Base-by-base conservation (phyloP, 2,888 invertebrate species). In the Silvanus unidentatus region DNA sequence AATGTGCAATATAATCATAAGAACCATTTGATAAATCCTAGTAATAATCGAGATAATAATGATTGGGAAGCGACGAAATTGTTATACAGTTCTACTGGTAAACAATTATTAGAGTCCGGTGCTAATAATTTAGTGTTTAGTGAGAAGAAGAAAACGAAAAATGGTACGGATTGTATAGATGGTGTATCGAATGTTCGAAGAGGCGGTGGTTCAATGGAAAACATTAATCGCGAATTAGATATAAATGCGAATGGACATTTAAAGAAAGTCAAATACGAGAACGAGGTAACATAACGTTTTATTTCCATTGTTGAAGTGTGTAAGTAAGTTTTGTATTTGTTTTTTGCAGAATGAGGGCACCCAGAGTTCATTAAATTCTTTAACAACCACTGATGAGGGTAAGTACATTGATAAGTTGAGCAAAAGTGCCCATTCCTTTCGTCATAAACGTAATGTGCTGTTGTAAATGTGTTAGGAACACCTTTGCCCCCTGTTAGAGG, bases 251-350 rank as follows among this genome's bases (percentile, higher is more conserved):
- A 63, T 45, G 69, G 68, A 35, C 57, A 56, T 29, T 43, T 69
- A 58, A 71, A 71, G 58, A 71, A 71, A 46, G 53, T 70, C 16
- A 70, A 68, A 54, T 71, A 66, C 52, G 71, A 69, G 52, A 66
- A 60, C 51, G 70, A 71, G 68, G 71, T 71, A 52, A 58, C 56
- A 11, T 15, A 15, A 3, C 3, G 8, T 37, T 9, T 22, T 5
- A 22, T 5, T 22, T 22, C 8, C 22, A 5, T 22, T 22, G 22
- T 5, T 22, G 22, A n/a, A n/a, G n/a, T n/a, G n/a, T n/a, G 22
- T 22, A 22, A 22, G 22, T 22, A 5, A 8, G 22, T 29, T 45
- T 47, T 46, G 44, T 51, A 56, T 49, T 16, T 13, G 37, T 37
- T 37, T 66, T 3, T 22, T 65, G 38, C 56, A 70, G 70, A 63